These are phyloP conservation scores for Rotaria sp. DNA, from an alignment of 2,888 invertebrate species.

Conservation along the genomic window DNA sequence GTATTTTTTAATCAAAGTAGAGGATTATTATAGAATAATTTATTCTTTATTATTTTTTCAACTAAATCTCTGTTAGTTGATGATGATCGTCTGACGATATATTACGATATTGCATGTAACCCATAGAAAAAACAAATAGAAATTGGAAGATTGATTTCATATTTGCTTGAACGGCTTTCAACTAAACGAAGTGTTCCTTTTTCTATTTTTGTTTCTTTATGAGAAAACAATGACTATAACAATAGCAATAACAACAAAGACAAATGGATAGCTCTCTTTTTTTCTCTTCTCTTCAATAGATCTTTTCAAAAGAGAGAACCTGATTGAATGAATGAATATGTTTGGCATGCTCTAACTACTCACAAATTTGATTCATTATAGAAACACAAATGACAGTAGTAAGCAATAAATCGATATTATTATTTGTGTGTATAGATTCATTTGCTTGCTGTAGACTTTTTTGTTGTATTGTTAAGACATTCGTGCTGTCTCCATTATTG, in stretches of 20 bases:
- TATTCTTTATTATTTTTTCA: not conserved
- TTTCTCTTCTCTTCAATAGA: not conserved
- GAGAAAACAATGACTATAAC: not conserved
- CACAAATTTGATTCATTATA: not conserved
- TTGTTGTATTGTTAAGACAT: not conserved
- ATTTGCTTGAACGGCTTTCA: not conserved
- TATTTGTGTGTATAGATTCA: not conserved
- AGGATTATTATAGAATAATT: not conserved
- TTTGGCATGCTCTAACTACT: too few species aligned
- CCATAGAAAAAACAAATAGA: not conserved
- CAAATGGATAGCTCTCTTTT: not conserved
- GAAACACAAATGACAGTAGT: not conserved
- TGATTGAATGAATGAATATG: not conserved
- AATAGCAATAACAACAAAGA: not conserved
- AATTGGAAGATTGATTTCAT: not conserved
- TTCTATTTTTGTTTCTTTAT: not conserved
- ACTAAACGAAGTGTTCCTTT: not conserved
- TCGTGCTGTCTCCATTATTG: not conserved
- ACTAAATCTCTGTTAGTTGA: not conserved
- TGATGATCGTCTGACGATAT: not conserved
- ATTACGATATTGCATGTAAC: not conserved
- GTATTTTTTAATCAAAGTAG: not conserved
- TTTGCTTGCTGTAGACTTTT: not conserved
- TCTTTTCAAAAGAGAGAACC: not conserved
- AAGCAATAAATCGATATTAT: not conserved